Base-by-base conservation (phyloP, 1,140 invertebrate genomes). In the Calosoma granatense region DNA sequence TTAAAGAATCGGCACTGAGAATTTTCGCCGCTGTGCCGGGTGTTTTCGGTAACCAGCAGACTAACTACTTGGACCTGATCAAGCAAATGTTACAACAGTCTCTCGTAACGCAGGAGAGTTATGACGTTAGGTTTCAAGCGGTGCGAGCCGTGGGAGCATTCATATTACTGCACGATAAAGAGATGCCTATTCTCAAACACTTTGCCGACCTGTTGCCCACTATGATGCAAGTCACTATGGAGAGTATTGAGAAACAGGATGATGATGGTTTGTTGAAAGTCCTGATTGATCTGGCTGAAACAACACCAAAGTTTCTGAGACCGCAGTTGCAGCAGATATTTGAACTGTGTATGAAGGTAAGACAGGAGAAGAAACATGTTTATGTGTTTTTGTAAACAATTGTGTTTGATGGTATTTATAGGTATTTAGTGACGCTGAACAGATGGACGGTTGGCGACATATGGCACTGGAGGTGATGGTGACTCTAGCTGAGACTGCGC, bases 1-100 rank as follows among this genome's bases (percentile, higher is more conserved):
- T 96, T n/a, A 93, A 93, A 76, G 95, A 98, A 73, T 87, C 88
- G 65, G 93, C 94, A 12, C 82, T 99, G 41, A 83, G 91, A 62
- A 92, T 99, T 75, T 97, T 99, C 67, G 87, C 91, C 81, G 86
- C 88, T 67, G 92, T 98, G 17, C 96, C 97, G 56, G 90, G 92
- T 39, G 88, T 98, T 22, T 98, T 98, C 82, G 96, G 95, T 20
- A 95, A 94, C 70, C 90, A 96, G 70, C 93, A 98, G 73, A 78
- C 81, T 54, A 86, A 92, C 67, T 94, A 97, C 71, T 72, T 98
- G 23, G 84, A 92, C 69, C 80, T 96, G 2, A 98, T 98, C 59
- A 96, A 96, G 70, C 87, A 94, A 72, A 97, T 97, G 93, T 75
- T 98, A 55, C 77, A 84, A 23, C 84, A 90, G 60, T 88, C 88